Percentiles rank a stretch among this genome's conserved stretches.
Conservation (phyloP, 2,888 invertebrate species). For the Agrypnus murinus region DNA sequence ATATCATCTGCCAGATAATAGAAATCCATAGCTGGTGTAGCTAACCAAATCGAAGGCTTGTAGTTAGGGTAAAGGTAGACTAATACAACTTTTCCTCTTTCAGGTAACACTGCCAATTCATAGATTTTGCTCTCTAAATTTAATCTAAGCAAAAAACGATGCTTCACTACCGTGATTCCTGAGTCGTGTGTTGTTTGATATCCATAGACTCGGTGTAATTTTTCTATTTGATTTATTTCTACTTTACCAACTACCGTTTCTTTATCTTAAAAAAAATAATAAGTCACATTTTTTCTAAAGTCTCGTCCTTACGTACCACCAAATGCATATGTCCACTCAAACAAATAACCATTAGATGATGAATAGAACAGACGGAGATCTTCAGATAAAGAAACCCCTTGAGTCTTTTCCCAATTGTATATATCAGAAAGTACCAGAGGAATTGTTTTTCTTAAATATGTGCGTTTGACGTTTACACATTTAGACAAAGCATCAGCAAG, state of each 20-base stretch:
- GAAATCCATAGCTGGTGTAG: constrained; percentile 76
- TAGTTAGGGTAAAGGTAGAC: constrained; percentile 69
- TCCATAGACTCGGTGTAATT: constrained; percentile 60
- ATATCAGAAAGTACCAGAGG: constrained; percentile 82
- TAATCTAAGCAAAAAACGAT: constrained; percentile 65
- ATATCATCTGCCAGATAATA: constrained; percentile 88
- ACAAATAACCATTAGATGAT: constrained; percentile 86
- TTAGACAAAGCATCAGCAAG: constrained; percentile 78
- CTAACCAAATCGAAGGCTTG: constrained; percentile 70
- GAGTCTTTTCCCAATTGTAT: constrained; percentile 87
- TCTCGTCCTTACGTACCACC: constrained; percentile 73
- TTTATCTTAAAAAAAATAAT: constrained; percentile 35
- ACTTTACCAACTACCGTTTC: constrained; percentile 59
- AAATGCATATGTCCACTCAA: constrained; percentile 88
- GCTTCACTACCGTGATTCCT: constrained; percentile 60
- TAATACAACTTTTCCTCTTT: constrained; percentile 70
- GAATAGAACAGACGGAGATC: constrained; percentile 88
- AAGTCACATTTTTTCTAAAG: too few relatives aligned
- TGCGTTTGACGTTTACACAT: constrained; percentile 78
- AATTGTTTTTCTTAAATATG: constrained; percentile 78
- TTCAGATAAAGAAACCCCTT: constrained; percentile 84
- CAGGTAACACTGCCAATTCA: constrained; percentile 68
- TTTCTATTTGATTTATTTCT: constrained; percentile 59
- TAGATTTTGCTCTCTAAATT: constrained; percentile 72
- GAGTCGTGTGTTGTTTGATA: constrained; percentile 56